A percentile compares a stretch with the other conserved stretches of the same genome.
Evolutionary conservation across 2,888 invertebrate genomes (phyloP).

Genomic region (Ennomos erosarius): DNA sequence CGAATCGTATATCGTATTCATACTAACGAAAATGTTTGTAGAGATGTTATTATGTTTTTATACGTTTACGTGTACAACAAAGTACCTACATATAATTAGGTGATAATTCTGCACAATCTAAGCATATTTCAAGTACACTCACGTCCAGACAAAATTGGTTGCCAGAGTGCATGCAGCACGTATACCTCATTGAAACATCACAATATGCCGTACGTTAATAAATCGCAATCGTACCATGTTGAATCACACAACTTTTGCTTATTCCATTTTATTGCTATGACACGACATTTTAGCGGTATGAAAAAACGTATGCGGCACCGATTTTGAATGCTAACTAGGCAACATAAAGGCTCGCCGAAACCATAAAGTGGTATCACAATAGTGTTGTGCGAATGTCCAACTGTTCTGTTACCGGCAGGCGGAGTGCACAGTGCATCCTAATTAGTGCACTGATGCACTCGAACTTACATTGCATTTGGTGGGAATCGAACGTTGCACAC

Average conservation of each 20-base stretch:
- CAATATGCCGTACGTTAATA: conserved; percentile 54
- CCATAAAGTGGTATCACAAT: conserved; percentile 84
- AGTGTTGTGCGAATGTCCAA: conserved; percentile 81
- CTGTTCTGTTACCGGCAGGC: conserved; percentile 73
- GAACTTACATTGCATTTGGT: conserved; percentile 57
- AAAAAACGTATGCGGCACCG: conserved; percentile 78
- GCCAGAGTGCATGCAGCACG: conserved; percentile 44
- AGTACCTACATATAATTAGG: conserved; percentile 7
- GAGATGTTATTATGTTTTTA: not conserved
- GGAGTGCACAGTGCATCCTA: conserved; percentile 70
- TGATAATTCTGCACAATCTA: conserved; percentile 18
- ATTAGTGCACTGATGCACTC: conserved; percentile 74
- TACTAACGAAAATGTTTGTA: not conserved
- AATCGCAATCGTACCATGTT: conserved; percentile 57
- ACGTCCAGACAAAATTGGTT: conserved; percentile 50
- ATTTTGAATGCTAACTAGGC: conserved; percentile 80
- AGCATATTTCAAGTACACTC: conserved; percentile 40
- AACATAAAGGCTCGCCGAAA: conserved; percentile 78
- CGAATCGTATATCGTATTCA: too few species aligned
- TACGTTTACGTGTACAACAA: not conserved
- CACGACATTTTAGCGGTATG: conserved; percentile 79
- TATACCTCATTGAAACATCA: conserved; percentile 57
- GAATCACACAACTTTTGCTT: conserved; percentile 64
- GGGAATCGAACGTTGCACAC: conserved; percentile 58
- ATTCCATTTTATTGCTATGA: conserved; percentile 73